Percentiles rank a stretch among this genome's conserved stretches.
Evolutionary conservation across 2,888 invertebrate species (phyloP).

Genomic region (Cheilosia soror): DNA sequence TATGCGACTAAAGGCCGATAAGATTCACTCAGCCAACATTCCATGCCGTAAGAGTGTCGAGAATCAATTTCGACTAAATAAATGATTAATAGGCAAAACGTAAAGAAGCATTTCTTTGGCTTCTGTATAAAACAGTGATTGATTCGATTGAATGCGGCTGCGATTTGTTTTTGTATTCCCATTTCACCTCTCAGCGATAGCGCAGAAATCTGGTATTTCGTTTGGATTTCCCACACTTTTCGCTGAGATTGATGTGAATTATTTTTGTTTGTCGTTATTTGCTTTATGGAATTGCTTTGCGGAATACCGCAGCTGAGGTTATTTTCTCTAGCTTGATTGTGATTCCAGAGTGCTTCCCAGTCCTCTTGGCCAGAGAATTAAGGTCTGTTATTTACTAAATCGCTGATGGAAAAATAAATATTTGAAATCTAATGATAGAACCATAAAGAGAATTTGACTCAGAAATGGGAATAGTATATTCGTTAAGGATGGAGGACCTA

Average conservation of each 20-base stretch:
- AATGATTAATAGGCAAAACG: constrained; percentile 38
- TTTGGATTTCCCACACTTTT: constrained; percentile 2
- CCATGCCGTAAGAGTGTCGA: not conserved
- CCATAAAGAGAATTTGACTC: not conserved
- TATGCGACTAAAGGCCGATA: too few relatives aligned
- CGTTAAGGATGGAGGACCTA: too few relatives aligned
- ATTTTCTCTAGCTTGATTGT: not conserved
- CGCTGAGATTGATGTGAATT: not conserved
- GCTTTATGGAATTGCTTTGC: not conserved
- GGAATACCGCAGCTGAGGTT: not conserved
- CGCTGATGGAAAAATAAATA: not conserved
- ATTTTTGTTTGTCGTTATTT: not conserved
- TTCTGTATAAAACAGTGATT: constrained; percentile 45
- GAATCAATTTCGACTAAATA: not conserved
- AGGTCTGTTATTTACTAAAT: not conserved
- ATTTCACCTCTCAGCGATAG: not conserved
- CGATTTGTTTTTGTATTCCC: constrained; percentile 6
- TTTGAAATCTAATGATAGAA: not conserved
- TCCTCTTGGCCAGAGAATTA: not conserved
- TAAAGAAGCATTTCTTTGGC: not conserved
- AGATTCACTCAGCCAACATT: too few relatives aligned
- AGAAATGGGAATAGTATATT: not conserved
- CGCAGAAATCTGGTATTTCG: not conserved
- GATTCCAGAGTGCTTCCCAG: not conserved
- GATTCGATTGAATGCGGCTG: constrained; percentile 45